Percentiles rank a stretch among this genome's conserved stretches.
phyloP scores from a whole-genome alignment of 2,797 vertebrate species.

The Hypotaenidia okinawae region DNA sequence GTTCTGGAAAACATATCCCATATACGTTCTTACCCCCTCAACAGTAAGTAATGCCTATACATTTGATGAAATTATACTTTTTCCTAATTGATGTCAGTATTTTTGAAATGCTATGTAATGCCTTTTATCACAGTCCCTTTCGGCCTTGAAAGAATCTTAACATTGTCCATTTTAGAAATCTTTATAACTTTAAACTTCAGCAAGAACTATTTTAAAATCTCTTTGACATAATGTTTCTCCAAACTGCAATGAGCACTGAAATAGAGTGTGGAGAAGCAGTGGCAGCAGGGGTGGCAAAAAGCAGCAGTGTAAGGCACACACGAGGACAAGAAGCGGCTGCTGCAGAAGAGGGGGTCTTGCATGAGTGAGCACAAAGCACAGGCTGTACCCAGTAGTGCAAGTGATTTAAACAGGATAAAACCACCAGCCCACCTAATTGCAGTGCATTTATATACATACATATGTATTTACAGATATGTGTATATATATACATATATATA shows the following conservation, averaged over 20 bases:
- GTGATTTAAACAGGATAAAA: background rate
- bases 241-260: background rate
- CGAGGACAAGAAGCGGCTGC: background rate
- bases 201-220: background rate
- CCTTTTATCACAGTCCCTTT: background rate
- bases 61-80: background rate
- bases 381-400: background rate
- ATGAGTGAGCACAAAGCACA: background rate
- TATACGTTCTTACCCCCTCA: background rate
- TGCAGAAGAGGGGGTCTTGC: background rate
- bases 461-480: too few species aligned
- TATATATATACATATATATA: too few species aligned
- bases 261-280: background rate
- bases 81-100: background rate
- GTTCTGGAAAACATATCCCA: background rate
- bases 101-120: background rate
- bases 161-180: background rate
- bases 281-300: background rate
- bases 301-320: background rate
- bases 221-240: background rate
- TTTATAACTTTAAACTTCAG: background rate
- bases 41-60: background rate
- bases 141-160: background rate
- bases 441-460: background rate
- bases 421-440: background rate